phyloP scores from a whole-genome alignment of 2,888 invertebrate genomes.

The Geotrupes spiniger region DNA sequence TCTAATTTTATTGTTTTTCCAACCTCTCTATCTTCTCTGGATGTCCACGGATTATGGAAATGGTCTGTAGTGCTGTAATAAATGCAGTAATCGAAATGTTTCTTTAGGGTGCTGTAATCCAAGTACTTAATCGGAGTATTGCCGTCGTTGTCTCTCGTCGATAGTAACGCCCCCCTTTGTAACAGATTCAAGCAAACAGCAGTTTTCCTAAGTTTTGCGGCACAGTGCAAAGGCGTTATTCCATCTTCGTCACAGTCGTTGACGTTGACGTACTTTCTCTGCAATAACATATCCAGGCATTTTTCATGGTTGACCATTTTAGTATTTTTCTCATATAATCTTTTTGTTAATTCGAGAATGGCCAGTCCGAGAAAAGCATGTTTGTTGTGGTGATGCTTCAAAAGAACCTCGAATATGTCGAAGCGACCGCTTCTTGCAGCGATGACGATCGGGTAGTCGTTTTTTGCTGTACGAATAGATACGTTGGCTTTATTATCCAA shows the following conservation, averaged over 20 bases:
- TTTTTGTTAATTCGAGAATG: background rate
- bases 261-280: background rate
- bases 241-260: background rate
- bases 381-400: background rate
- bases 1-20: conserved; percentile 20
- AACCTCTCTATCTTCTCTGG: conserved; percentile 55
- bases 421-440: background rate
- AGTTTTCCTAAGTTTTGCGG: background rate
- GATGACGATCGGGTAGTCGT: background rate
- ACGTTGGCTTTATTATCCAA: background rate
- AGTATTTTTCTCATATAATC: background rate
- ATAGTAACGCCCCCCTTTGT: conserved; percentile 71
- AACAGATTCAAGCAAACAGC: conserved; percentile 52
- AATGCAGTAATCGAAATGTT: conserved; percentile 71
- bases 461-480: background rate
- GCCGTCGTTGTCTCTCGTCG: conserved; percentile 62
- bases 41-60: background rate
- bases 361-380: background rate
- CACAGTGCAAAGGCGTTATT: background rate
- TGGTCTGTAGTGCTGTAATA: background rate
- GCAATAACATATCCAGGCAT: background rate
- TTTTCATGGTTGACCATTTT: background rate
- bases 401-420: background rate
- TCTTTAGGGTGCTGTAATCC: conserved; percentile 62
- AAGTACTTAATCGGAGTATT: conserved; percentile 72